Conservation (phyloP, 2,888 invertebrate genomes). For the Cordilura impudica region DNA sequence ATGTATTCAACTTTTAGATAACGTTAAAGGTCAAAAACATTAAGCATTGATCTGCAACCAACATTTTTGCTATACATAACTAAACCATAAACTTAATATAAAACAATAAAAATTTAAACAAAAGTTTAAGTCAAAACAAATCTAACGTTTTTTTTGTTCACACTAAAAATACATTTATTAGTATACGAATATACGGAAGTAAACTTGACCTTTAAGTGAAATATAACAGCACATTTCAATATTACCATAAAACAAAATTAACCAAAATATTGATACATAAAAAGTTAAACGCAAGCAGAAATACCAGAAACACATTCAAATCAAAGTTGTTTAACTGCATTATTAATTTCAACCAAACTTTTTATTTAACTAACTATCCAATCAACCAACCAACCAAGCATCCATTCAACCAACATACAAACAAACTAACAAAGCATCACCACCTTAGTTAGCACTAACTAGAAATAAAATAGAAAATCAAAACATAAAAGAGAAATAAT, state of each 20-base stretch:
- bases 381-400: background rate
- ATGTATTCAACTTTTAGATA: too few relatives aligned
- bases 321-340: slow-evolving; percentile 31
- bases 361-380: background rate
- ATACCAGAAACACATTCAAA: background rate
- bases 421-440: background rate
- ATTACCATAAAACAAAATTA: slow-evolving; percentile 41
- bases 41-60: too few relatives aligned
- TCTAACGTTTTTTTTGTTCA: slow-evolving; percentile 35
- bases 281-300: background rate
- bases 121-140: slow-evolving; percentile 16
- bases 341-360: slow-evolving; percentile 18
- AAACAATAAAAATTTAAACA: too few relatives aligned
- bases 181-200: slow-evolving; percentile 56
- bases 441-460: background rate
- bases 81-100: too few relatives aligned
- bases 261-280: slow-evolving; percentile 11
- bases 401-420: background rate
- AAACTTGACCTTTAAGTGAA: slow-evolving; percentile 63
- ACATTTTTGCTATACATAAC: too few relatives aligned
- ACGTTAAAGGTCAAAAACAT: too few relatives aligned
- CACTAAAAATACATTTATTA: background rate
- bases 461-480: background rate
- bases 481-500: background rate
- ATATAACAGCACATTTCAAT: slow-evolving; percentile 59